Base-by-base conservation (phyloP, 64 coral and sea anemone species). In the Trachythela sp. region DNA sequence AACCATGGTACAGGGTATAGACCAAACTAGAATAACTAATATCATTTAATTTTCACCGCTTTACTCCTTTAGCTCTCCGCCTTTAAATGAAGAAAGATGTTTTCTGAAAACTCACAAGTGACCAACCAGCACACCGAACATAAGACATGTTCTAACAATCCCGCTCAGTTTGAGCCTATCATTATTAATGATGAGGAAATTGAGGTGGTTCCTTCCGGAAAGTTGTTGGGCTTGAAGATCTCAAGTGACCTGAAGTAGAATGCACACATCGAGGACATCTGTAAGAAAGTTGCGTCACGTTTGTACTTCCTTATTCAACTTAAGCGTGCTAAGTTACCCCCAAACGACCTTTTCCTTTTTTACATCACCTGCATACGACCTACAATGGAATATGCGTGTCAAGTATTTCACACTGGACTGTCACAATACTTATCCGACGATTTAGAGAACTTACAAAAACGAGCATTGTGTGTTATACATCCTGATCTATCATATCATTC, bases 171-270 rank as follows among this genome's bases (percentile, higher is more conserved):
- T 89, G 58, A 83, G 45, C 0, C 88, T 45, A 40, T 94, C 87
- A 84, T 86, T 83, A 94, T 90, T 42, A 94, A 90, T 54, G 86
- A 90, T 80, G 87, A 94, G 51, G 31, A 36, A 41, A 85, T 94
- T 18, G 88, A 94, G 83, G 88, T 90, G 40, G 92, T 90, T 59
- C 75, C 67, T 24, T 83, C 39, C 64, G 85, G 48, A 90, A 94
- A 94, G 87, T 48, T 94, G 41, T 70, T 94, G 80, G 88, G 88
- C 84, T 84, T 92, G 33, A 92, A 38, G 39, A 88, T 92, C 33
- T 88, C 71, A 58, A 42, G 84, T 32, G 41, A 86, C 58, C 89
- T 91, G 8, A 86, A 91, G 39, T 86, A 70, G 89, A 86, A 91
- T 39, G 41, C 22, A 48, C 83, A 91, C 37, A 75, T 86, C 31